Conservation (phyloP, 2,888 invertebrate genomes). For the Invenusta paracnida region DNA sequence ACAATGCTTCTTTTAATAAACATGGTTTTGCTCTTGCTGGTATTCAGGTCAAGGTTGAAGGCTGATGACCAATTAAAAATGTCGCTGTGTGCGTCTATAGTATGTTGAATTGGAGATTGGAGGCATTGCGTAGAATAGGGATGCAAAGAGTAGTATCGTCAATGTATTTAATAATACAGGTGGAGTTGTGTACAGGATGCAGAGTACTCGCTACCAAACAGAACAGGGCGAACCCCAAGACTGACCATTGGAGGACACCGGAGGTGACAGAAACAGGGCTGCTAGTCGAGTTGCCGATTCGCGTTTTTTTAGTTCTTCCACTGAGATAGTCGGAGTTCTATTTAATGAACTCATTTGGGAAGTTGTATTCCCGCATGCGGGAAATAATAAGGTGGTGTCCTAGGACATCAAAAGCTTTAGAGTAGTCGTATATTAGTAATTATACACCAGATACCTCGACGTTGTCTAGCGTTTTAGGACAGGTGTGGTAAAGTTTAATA, state of each 20-base stretch:
- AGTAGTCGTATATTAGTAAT: too few relatives aligned
- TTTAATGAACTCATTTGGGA: not conserved
- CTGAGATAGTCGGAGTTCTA: not conserved
- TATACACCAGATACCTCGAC: too few relatives aligned
- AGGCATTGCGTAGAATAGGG: not conserved
- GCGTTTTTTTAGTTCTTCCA: not conserved
- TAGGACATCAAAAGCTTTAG: not conserved
- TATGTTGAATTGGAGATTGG: too few relatives aligned
- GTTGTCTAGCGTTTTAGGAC: too few relatives aligned
- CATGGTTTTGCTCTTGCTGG: not conserved
- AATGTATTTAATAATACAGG: not conserved
- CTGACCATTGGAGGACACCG: not conserved
- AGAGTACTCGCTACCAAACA: not conserved
- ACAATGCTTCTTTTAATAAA: not conserved
- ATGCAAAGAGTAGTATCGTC: conserved; percentile 8
- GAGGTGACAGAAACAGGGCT: not conserved
- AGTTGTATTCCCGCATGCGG: not conserved
- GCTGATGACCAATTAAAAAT: too few relatives aligned
- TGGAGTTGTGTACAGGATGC: not conserved
- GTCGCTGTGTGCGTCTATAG: too few relatives aligned
- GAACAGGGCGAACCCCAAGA: not conserved
- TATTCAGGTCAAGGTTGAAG: not conserved
- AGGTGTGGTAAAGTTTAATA: too few relatives aligned
- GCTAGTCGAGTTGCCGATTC: not conserved
- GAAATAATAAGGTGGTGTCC: not conserved